Evolutionary conservation across 2,888 invertebrate species (phyloP), one percentile per base, ranked within the genome.

Genomic region (Thelaira solivaga): DNA sequence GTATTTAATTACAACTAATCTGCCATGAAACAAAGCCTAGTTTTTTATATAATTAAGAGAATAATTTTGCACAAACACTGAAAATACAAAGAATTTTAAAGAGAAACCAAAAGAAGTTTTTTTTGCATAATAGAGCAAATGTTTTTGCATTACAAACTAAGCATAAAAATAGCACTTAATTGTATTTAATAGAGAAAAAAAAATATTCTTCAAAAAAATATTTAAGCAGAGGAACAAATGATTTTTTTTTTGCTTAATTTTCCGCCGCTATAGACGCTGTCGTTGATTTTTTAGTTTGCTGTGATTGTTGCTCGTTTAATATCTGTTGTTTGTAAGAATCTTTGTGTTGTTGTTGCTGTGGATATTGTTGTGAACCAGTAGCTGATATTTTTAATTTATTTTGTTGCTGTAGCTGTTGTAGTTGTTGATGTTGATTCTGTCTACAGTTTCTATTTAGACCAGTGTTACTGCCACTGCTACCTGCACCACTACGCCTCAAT

Each of bases 401-500:
- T n/a, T 79, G 78, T 6, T 83, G 80, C 22, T 82, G 82, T 57
- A 83, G 81, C 73, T 84, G 82, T n/a, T 79, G 82, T n/a, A 76
- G 78, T 6, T 83, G 80, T 26, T 82, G 82, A 62, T 83, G 81
- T 74, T 84, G 82, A 73, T 83, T 82, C 22, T 69, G 68, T 22
- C 79, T 67, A 45, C 65, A 41, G 76, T 80, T 71, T 67, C 84
- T 81, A 68, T 85, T 86, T 77, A 86, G 80, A 49, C 86, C 86
- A 41, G 85, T 83, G 67, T 85, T 88, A 76, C 86, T 88, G 36
- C 82, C 81, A 65, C 64, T 72, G 59, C 85, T 84, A 61, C 85
- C 84, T 18, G 81, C 81, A 69, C 82, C 82, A 62, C 82, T 82
- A n/a, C 88, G 87, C 39, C 88, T 84, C 36, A 87, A 55, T 64